phyloP scores from a whole-genome alignment of 2,888 invertebrate species.

The Cantharis nigra region DNA sequence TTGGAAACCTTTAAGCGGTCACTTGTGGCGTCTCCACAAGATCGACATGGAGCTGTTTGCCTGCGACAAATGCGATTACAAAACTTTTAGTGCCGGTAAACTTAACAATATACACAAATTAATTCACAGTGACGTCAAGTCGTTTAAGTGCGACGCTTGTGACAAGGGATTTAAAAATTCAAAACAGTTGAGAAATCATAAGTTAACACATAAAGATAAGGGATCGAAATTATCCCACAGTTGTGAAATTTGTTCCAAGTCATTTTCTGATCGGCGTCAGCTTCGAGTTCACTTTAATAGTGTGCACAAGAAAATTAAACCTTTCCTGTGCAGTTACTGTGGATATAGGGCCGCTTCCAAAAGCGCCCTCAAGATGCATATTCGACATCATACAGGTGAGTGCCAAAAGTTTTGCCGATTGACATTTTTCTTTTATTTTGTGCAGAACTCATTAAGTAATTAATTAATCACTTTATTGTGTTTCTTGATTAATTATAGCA shows the following conservation, averaged over 20 bases:
- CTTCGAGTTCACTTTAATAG: conserved; percentile 62
- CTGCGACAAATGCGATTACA: conserved; percentile 76
- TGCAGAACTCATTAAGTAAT: no score
- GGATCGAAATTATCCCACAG: conserved; percentile 40
- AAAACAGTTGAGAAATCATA: conserved; percentile 80
- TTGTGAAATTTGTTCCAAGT: conserved; percentile 66
- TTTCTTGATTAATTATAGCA: no score
- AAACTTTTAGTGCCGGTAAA: conserved; percentile 71
- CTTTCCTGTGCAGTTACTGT: conserved; percentile 70
- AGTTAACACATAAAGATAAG: conserved; percentile 62
- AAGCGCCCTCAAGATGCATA: conserved; percentile 68
- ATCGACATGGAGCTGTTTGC: conserved; percentile 80
- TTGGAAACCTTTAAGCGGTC: conserved; percentile 74
- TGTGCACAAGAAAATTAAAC: conserved; percentile 70
- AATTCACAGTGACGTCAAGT: conserved; percentile 70
- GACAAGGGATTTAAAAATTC: conserved; percentile 79
- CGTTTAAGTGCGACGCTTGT: conserved; percentile 68
- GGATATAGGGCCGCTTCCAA: conserved; percentile 69
- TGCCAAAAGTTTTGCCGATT: no score
- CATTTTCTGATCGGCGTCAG: conserved; percentile 61
- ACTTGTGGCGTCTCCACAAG: conserved; percentile 77
- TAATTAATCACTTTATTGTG: no score
- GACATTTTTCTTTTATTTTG: no score
- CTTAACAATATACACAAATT: conserved; percentile 75
- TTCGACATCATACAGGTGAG: conserved; percentile 72